These are phyloP conservation scores for Dascyllus trimaculatus DNA, from an alignment of 2,113 vertebrate genomes.

Conservation along the genomic window DNA sequence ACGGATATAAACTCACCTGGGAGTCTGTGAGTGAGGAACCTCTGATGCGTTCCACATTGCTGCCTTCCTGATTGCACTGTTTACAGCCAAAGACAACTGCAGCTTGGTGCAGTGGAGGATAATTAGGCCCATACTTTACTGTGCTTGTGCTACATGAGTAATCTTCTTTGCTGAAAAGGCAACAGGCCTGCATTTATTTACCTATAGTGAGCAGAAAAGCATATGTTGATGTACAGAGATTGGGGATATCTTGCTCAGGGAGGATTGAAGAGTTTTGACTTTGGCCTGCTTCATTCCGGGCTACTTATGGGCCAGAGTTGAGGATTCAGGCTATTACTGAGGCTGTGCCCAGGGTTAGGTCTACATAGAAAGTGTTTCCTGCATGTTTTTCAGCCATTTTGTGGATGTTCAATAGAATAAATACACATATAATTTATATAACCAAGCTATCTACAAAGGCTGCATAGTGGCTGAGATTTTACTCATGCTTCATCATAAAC, in stretches of 20 bases:
- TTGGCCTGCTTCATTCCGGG: neutral
- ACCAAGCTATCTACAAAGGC: neutral
- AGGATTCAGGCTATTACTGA: neutral
- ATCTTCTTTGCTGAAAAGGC: constrained; percentile 41
- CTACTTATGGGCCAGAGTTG: constrained; percentile 2
- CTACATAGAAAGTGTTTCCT: neutral
- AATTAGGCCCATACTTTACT: constrained; percentile 65
- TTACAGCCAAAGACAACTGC: constrained; percentile 77
- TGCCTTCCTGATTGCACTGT: constrained; percentile 76
- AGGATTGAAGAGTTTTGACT: constrained; percentile 5
- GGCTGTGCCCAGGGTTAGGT: neutral
- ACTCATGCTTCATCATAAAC: neutral
- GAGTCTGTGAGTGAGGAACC: constrained; percentile 65
- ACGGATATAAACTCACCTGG: constrained; percentile 70
- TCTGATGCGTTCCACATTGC: constrained; percentile 71
- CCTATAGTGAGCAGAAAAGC: constrained; percentile 4
- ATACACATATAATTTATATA: neutral
- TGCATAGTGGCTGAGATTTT: neutral
- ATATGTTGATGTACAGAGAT: constrained; percentile 11
- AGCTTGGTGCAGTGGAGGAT: constrained; percentile 60
- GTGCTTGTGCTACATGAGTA: constrained; percentile 53
- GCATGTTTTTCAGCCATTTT: neutral
- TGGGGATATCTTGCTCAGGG: constrained; percentile 1
- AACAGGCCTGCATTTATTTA: constrained; percentile 41
- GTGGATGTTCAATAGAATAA: neutral